These are phyloP conservation scores for Ochropleura leucogaster DNA, from an alignment of 2,888 invertebrate species.

Conservation along the genomic window DNA sequence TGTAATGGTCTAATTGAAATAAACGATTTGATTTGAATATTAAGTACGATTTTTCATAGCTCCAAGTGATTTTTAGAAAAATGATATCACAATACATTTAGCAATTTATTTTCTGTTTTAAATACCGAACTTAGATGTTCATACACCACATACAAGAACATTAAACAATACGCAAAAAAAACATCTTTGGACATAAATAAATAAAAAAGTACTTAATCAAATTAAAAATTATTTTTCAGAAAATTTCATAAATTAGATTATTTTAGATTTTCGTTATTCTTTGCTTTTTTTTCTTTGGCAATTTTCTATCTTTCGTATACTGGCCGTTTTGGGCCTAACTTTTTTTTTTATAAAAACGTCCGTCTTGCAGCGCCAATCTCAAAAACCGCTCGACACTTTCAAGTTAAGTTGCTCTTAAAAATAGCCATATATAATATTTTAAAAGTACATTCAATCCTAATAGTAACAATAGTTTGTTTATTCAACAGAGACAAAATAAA, in stretches of 20 bases:
- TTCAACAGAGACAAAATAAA: constrained; percentile 56
- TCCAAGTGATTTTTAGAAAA: no score
- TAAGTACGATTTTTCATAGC: no score
- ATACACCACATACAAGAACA: constrained; percentile 18
- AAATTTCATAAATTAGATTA: constrained; percentile 54
- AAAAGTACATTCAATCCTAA: constrained; percentile 57
- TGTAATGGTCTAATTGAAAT: no score
- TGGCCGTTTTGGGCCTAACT: constrained; percentile 61
- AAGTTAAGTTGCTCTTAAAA: constrained; percentile 51
- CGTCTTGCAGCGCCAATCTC: constrained; percentile 51
- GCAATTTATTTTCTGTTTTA: no score
- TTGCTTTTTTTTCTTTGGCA: constrained; percentile 79
- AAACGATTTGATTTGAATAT: no score
- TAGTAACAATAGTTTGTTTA: constrained; percentile 60
- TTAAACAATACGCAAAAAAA: constrained; percentile 34
- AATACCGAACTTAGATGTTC: constrained; percentile 23
- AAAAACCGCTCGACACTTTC: constrained; percentile 48
- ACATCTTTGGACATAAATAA: constrained; percentile 61
- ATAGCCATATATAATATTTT: constrained; percentile 59
- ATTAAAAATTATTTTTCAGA: constrained; percentile 29
- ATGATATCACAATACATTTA: no score
- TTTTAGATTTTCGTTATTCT: constrained; percentile 62
- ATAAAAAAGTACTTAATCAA: constrained; percentile 47
- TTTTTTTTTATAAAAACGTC: constrained; percentile 30
- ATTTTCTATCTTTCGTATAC: constrained; percentile 72